Percentiles rank a stretch among this genome's conserved stretches.
Evolutionary conservation across 2,113 vertebrate species (phyloP).

Genomic region (Corythornis cristatus): DNA sequence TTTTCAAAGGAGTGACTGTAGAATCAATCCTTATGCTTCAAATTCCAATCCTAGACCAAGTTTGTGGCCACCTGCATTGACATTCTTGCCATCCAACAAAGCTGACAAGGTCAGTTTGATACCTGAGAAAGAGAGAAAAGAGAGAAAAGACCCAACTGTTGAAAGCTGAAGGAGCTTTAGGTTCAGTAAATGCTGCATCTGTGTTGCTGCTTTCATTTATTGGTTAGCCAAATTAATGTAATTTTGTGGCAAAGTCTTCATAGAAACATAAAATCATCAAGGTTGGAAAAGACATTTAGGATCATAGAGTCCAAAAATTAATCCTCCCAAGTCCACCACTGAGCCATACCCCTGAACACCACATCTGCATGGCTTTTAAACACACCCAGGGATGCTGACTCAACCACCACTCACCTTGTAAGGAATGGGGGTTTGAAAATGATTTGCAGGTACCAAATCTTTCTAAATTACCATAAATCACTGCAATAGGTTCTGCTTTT

Average conservation of each 20-base stretch:
- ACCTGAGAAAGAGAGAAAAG: constrained; percentile 73
- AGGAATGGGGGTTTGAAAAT: background rate
- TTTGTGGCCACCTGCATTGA: constrained; percentile 95
- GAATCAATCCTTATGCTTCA: constrained; percentile 85
- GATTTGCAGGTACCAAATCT: background rate
- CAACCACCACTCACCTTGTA: background rate
- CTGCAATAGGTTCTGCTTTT: background rate
- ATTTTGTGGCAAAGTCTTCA: background rate
- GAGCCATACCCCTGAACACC: too few relatives aligned
- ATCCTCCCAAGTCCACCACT: too few relatives aligned
- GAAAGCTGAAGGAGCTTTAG: background rate
- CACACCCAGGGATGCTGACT: too few relatives aligned
- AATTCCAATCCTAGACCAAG: constrained; percentile 96
- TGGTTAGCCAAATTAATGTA: background rate
- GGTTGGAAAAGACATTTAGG: too few relatives aligned
- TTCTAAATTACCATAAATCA: constrained; percentile 12
- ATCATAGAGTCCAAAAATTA: too few relatives aligned
- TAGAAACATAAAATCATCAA: too few relatives aligned
- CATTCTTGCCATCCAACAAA: constrained; percentile 95
- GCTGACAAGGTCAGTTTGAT: constrained; percentile 95
- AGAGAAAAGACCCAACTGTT: background rate
- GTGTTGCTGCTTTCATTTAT: background rate
- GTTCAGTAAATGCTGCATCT: background rate
- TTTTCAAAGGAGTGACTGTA: constrained; percentile 68
- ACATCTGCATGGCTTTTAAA: too few relatives aligned